Base-by-base conservation (phyloP, 2,113 vertebrate species). In the Tyrannus savana region DNA sequence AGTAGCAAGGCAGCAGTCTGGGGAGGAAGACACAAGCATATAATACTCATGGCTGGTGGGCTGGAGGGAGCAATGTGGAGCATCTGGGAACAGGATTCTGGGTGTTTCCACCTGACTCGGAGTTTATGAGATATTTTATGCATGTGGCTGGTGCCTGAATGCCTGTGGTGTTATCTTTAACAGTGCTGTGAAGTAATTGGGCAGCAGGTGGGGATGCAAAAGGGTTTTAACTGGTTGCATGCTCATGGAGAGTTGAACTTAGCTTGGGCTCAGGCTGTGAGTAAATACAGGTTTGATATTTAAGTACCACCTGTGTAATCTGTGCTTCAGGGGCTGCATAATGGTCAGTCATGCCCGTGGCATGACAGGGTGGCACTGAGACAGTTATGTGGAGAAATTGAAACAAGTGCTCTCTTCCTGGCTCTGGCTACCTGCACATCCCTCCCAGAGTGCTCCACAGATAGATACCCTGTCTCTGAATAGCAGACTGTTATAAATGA, bases 151-250 rank as follows among this genome's bases (percentile, higher is more conserved):
- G 33, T 74, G 31, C 41, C 53, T 58, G 41, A 68, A 37, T 0
- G 3, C 33, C 42, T 47, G 16, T 6, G 10, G 28, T 52, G 7
- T 33, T 0, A 1, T 19, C 24, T 59, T 59, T 23, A 59, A 63
- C 24, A 14, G 39, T 39, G 31, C 53, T 0, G 1, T 0, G 0
- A 63, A 42, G 24, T 39, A 56, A n/a, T 6, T 0, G 2, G 42
- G 67, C 16, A 35, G 62, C 30, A 69, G 42, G 56, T 60, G 50
- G 33, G 63, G 46, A 22, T 15, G 42, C 47, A 42, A 68, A 27
- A 49, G 28, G 19, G 31, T 69, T 92, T 73, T n/a, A 67, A 44
- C 12, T 21, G 28, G 12, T 46, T 44, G 8, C 12, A 5, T 18
- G 31, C 11, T 74, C 19, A 27, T 56, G 12, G 23, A 74, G 47